phyloP scores from a whole-genome alignment of 2,888 invertebrate genomes.

The Drosophila trichaetosa region DNA sequence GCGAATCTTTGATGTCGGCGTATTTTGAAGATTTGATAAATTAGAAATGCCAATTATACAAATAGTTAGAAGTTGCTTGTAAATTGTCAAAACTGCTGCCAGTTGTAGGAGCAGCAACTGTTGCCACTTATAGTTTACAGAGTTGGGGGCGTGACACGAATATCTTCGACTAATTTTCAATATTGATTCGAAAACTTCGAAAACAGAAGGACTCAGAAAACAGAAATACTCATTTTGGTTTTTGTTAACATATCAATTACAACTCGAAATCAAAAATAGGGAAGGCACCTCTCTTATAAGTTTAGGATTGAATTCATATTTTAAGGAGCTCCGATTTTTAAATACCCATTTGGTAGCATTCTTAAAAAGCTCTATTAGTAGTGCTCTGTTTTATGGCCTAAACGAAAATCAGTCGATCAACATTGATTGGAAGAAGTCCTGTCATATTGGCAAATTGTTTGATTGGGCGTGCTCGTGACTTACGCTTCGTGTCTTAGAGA shows the following conservation, averaged over 20 bases:
- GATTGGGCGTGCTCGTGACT: not conserved
- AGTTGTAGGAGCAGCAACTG: constrained; percentile 25
- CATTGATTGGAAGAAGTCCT: not conserved
- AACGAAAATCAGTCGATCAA: not conserved
- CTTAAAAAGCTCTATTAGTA: not conserved
- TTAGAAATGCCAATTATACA: constrained; percentile 81
- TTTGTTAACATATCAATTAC: not conserved
- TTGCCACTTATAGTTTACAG: constrained; percentile 24
- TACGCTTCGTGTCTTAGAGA: not conserved
- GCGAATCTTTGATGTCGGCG: constrained; percentile 53
- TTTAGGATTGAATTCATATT: not conserved
- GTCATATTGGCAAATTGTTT: not conserved
- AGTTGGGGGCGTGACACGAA: constrained; percentile 26
- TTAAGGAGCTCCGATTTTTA: not conserved
- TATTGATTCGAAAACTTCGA: not conserved
- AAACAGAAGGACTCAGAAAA: not conserved
- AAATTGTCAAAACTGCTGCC: constrained; percentile 73
- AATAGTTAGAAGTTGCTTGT: constrained; percentile 74
- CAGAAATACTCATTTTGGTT: not conserved
- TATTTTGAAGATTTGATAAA: constrained; percentile 70
- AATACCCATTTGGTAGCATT: not conserved
- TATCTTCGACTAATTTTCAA: not conserved
- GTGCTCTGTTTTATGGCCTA: not conserved
- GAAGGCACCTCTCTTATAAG: not conserved
- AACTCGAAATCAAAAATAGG: not conserved